Evolutionary conservation across 2,113 vertebrate species (phyloP).

Genomic region (Petrocephalus microphthalmus): DNA sequence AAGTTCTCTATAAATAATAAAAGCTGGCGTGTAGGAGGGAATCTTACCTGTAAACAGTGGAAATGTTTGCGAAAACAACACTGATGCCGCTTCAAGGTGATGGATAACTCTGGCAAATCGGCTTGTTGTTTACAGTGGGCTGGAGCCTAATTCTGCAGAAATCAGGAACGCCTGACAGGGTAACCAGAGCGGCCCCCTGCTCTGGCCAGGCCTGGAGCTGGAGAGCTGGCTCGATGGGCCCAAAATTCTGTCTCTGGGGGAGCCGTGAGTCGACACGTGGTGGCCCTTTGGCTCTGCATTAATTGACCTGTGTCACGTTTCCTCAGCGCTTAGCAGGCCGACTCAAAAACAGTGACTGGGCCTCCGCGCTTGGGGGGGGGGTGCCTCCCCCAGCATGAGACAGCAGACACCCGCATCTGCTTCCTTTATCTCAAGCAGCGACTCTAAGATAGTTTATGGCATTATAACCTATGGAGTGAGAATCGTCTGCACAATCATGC

Average conservation of each 20-base stretch:
- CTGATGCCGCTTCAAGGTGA: background rate
- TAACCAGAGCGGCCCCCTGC: background rate
- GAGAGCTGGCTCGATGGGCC: constrained; percentile 16
- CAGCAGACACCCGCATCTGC: background rate
- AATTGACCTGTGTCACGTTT: constrained; percentile 27
- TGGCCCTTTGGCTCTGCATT: background rate
- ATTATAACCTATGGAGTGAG: background rate
- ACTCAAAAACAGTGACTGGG: background rate
- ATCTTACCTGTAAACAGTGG: too few species aligned
- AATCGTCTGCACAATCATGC: background rate
- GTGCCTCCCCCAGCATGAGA: background rate
- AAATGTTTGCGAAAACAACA: background rate
- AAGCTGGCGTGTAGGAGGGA: too few species aligned
- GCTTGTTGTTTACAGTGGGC: background rate
- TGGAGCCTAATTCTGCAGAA: background rate
- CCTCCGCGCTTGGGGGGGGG: background rate
- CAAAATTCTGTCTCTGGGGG: constrained; percentile 14
- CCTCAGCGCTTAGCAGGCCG: background rate
- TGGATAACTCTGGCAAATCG: background rate
- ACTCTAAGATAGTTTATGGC: background rate
- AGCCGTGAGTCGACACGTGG: constrained; percentile 27
- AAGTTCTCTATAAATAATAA: too few species aligned
- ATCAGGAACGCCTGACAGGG: background rate
- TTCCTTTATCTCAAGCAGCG: background rate
- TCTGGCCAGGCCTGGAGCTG: background rate